phyloP scores from a whole-genome alignment of 2,888 invertebrate genomes.

The Lithodes maja region DNA sequence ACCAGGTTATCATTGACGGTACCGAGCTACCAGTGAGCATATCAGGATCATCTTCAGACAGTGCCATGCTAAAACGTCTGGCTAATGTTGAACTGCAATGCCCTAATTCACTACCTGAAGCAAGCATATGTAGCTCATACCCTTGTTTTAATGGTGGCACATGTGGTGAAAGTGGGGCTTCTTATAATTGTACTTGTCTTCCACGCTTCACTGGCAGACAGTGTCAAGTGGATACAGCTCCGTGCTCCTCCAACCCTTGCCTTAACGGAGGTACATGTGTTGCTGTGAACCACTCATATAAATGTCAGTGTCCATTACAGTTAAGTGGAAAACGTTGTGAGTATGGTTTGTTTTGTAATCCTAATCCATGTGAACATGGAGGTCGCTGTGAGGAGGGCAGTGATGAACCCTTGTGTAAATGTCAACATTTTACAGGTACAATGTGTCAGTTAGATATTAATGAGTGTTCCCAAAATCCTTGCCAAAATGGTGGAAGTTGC shows the following conservation, averaged over 20 bases:
- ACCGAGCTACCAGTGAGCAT: slow-evolving; percentile 85
- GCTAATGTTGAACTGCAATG: slow-evolving; percentile 75
- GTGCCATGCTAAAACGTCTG: slow-evolving; percentile 79
- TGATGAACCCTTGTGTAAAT: slow-evolving; percentile 86
- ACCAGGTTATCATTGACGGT: slow-evolving; percentile 86
- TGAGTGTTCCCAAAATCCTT: slow-evolving; percentile 87
- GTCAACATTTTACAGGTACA: slow-evolving; percentile 87
- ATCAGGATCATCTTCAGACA: slow-evolving; percentile 77
- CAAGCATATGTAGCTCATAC: slow-evolving; percentile 84
- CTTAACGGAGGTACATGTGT: slow-evolving; percentile 82
- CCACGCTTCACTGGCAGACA: slow-evolving; percentile 84
- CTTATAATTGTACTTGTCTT: slow-evolving; percentile 86
- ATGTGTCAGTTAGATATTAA: slow-evolving; percentile 88
- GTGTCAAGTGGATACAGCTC: slow-evolving; percentile 91
- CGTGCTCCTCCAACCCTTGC: slow-evolving; percentile 91
- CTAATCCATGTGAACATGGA: slow-evolving; percentile 89
- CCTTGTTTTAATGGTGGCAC: slow-evolving; percentile 86
- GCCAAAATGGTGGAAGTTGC: slow-evolving; percentile 92
- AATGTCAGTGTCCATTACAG: slow-evolving; percentile 83
- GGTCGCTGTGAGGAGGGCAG: slow-evolving; percentile 93
- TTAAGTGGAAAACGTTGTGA: slow-evolving; percentile 82
- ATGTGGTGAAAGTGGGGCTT: slow-evolving; percentile 78
- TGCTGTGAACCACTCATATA: slow-evolving; percentile 79
- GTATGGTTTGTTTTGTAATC: slow-evolving; percentile 84
- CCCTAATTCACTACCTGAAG: slow-evolving; percentile 75